These are phyloP conservation scores for Podarcis raffonei DNA, from an alignment of 2,113 vertebrate genomes.

Conservation along the genomic window DNA sequence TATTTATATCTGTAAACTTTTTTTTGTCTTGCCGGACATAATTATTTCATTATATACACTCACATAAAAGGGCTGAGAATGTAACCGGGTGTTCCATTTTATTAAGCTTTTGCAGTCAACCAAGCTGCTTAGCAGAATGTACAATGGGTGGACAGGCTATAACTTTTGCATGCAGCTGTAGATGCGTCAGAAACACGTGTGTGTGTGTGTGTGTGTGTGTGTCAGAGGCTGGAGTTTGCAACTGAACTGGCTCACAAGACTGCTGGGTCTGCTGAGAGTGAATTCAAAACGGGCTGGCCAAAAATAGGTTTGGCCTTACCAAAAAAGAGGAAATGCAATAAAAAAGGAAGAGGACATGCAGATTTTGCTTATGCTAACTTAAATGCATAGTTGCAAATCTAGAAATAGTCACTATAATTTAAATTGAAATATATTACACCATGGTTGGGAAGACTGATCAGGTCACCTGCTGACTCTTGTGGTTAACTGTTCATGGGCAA, in stretches of 20 bases:
- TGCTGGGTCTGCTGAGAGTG: no score
- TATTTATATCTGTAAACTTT: constrained; percentile 64
- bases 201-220: background rate
- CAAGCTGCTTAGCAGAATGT: constrained; percentile 60
- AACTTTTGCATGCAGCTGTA: constrained; percentile 44
- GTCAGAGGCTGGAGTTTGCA: background rate
- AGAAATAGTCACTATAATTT: background rate
- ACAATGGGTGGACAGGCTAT: constrained; percentile 29
- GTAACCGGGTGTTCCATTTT: constrained; percentile 63
- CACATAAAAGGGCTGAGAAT: constrained; percentile 61
- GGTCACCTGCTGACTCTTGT: background rate
- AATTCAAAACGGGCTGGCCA: background rate
- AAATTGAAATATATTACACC: background rate
- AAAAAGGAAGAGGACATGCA: background rate
- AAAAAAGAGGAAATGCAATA: background rate
- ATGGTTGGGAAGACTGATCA: background rate
- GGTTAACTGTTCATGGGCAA: background rate
- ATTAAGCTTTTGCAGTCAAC: constrained; percentile 56
- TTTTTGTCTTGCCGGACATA: constrained; percentile 52
- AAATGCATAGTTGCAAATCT: background rate
- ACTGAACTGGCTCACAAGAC: background rate
- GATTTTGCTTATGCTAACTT: background rate
- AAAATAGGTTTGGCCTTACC: no score
- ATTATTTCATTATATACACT: constrained; percentile 63
- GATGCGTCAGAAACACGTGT: constrained; percentile 33